phyloP scores from a whole-genome alignment of 2,888 invertebrate species.

The Unio delphinus region DNA sequence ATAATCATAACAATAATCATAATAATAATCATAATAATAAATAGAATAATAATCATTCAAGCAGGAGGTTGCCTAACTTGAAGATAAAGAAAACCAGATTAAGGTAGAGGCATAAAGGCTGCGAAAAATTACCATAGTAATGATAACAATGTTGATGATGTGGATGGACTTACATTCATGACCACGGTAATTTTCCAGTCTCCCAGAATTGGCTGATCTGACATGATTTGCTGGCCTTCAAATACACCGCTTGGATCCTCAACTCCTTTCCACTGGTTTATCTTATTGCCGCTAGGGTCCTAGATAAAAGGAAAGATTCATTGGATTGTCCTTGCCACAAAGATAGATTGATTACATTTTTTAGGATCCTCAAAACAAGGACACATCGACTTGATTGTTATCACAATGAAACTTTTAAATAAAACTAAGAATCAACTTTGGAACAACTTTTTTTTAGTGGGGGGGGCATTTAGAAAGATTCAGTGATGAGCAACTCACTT shows the following conservation, averaged over 20 bases:
- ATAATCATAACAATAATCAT: neutral
- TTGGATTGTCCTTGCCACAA: neutral
- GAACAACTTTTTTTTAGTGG: no score
- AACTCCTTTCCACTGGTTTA: slow-evolving; percentile 80
- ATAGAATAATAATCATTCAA: neutral
- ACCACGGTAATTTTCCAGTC: slow-evolving; percentile 85
- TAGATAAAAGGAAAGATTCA: slow-evolving; percentile 64
- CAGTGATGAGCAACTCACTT: no score
- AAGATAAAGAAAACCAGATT: no score
- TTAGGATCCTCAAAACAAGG: neutral
- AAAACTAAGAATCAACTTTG: no score
- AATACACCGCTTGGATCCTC: slow-evolving; percentile 78
- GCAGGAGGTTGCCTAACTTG: neutral
- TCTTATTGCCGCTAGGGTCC: slow-evolving; percentile 84
- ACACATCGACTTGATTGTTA: no score
- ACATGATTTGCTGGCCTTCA: slow-evolving; percentile 82
- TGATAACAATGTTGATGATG: neutral
- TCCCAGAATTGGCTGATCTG: slow-evolving; percentile 88
- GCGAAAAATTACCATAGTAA: neutral
- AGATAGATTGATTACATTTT: neutral
- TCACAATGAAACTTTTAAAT: no score
- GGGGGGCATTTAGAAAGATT: no score
- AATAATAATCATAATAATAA: neutral
- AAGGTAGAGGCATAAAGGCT: neutral
- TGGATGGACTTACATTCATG: slow-evolving; percentile 29